phyloP scores from a whole-genome alignment of 2,113 vertebrate species.

The Phyllostomus discolor region DNA sequence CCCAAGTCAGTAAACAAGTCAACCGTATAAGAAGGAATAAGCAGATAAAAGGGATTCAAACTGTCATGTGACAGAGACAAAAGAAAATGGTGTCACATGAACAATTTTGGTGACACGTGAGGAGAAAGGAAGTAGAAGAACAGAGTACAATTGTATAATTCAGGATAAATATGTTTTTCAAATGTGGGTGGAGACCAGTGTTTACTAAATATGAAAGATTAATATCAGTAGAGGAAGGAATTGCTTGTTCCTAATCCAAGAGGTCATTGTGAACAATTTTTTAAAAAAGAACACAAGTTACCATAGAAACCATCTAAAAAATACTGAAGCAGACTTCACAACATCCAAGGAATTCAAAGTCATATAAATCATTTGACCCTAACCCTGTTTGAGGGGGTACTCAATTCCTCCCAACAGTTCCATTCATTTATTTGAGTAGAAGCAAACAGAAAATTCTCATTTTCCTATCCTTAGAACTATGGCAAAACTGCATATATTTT shows the following conservation, averaged over 20 bases:
- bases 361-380: not conserved
- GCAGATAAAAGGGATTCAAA: not conserved
- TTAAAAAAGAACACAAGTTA: slow-evolving; percentile 7
- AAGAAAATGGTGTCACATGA: not conserved
- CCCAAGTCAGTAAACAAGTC: not conserved
- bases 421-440: not conserved
- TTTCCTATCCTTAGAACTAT: not conserved
- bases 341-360: slow-evolving; percentile 6
- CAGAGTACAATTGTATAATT: not conserved
- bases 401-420: not conserved
- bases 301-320: slow-evolving; percentile 45
- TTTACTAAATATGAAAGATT: slow-evolving; percentile 58
- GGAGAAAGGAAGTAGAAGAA: not conserved
- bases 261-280: slow-evolving; percentile 39
- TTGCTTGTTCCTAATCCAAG: slow-evolving; percentile 41
- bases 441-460: not conserved
- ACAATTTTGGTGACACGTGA: not conserved
- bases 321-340: not conserved
- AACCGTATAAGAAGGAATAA: not conserved
- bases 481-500: not conserved
- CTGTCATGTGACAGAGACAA: too few relatives aligned
- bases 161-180: not conserved
- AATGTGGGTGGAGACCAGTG: slow-evolving; percentile 21
- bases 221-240: slow-evolving; percentile 52
- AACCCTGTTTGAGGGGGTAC: not conserved